These are phyloP conservation scores for Chloromyia formosa DNA, from an alignment of 2,888 invertebrate genomes.

Conservation along the genomic window DNA sequence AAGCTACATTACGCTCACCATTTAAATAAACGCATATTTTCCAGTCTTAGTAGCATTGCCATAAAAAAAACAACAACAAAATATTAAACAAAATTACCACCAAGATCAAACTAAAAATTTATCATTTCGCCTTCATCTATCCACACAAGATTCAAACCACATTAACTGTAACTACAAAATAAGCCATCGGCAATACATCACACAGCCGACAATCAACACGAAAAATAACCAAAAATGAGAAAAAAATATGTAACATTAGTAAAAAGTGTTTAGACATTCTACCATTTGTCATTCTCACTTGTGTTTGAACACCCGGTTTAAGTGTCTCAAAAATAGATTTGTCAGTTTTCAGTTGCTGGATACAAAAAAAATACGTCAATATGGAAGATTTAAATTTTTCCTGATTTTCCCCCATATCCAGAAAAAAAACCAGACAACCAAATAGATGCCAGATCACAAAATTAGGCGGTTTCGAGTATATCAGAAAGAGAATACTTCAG, in stretches of 20 bases:
- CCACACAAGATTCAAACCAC: slow-evolving; percentile 37
- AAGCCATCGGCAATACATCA: slow-evolving; percentile 40
- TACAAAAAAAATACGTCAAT: too few relatives aligned
- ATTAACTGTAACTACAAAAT: slow-evolving; percentile 37
- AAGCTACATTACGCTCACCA: too few relatives aligned
- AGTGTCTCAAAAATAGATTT: slow-evolving; percentile 46
- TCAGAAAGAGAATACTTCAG: too few relatives aligned
- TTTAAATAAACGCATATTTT: too few relatives aligned
- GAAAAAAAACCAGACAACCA: too few relatives aligned
- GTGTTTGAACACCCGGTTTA: slow-evolving; percentile 45
- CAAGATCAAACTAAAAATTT: slow-evolving; percentile 17
- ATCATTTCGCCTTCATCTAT: slow-evolving; percentile 22
- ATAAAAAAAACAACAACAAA: too few relatives aligned
- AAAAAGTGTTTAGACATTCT: slow-evolving; percentile 37
- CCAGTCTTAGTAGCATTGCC: too few relatives aligned
- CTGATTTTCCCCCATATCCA: too few relatives aligned
- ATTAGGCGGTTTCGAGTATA: too few relatives aligned
- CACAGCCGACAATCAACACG: neutral
- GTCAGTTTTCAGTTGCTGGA: slow-evolving; percentile 20
- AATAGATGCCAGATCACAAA: too few relatives aligned
- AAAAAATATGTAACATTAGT: slow-evolving; percentile 39
- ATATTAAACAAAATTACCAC: neutral
- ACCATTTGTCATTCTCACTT: slow-evolving; percentile 44
- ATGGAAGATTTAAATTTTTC: too few relatives aligned
- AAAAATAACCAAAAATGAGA: neutral